Conservation (phyloP, 2,113 vertebrate species). For the Anarrhichthys ocellatus region DNA sequence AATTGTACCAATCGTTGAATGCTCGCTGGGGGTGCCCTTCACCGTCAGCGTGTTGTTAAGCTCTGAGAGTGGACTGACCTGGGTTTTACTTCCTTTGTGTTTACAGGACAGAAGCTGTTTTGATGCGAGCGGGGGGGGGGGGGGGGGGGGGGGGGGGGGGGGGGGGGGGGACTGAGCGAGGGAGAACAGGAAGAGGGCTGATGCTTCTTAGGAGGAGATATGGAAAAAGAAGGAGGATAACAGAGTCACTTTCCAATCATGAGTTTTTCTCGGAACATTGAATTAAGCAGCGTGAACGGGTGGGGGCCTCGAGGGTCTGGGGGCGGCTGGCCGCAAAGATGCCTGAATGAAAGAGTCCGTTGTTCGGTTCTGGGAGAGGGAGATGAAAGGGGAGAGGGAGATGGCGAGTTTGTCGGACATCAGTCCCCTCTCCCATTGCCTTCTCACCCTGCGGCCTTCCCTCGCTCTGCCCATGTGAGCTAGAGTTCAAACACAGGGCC, state of each 20-base stretch:
- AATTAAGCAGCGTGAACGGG: slow-evolving; percentile 84
- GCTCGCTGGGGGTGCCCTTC: not conserved
- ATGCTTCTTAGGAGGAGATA: slow-evolving; percentile 52
- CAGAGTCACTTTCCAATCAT: slow-evolving; percentile 86
- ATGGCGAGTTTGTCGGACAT: slow-evolving; percentile 76
- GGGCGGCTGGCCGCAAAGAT: slow-evolving; percentile 76
- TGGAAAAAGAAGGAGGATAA: slow-evolving; percentile 61
- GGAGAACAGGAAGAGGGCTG: slow-evolving; percentile 31
- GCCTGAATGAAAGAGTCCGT: slow-evolving; percentile 82
- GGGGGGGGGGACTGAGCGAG: not conserved
- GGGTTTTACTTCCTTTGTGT: slow-evolving; percentile 17
- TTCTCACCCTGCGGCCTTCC: slow-evolving; percentile 77
- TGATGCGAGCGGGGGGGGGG: slow-evolving; percentile 18
- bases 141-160: slow-evolving; percentile 1
- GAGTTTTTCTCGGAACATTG: slow-evolving; percentile 86
- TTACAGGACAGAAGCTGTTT: slow-evolving; percentile 52
- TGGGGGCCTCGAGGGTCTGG: slow-evolving; percentile 77
- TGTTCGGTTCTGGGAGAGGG: slow-evolving; percentile 76
- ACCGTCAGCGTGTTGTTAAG: not conserved
- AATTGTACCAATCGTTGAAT: not conserved
- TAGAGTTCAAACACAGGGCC: slow-evolving; percentile 76
- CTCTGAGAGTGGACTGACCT: not conserved
- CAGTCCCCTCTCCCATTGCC: slow-evolving; percentile 71
- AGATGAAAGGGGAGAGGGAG: slow-evolving; percentile 83
- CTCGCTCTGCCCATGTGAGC: slow-evolving; percentile 80